These are phyloP conservation scores for Crotalus tigris DNA, from an alignment of 2,113 vertebrate species.

Conservation along the genomic window DNA sequence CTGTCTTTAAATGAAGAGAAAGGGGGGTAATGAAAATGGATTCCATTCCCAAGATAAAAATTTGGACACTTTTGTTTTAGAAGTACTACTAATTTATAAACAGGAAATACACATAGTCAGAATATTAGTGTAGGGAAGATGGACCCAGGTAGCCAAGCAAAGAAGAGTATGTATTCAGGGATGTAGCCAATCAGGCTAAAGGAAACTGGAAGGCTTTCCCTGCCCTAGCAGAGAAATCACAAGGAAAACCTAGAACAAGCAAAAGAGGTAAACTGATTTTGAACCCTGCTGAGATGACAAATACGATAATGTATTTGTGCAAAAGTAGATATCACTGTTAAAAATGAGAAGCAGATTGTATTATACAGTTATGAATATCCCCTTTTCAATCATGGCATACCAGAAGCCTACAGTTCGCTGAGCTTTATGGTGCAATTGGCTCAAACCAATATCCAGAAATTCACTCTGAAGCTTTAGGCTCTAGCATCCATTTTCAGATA, in stretches of 20 bases:
- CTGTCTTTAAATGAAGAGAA: background rate
- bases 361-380: slow-evolving; percentile 18
- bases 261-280: slow-evolving; percentile 24
- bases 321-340: background rate
- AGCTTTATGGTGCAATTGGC: background rate
- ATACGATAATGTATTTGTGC: slow-evolving; percentile 23
- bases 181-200: background rate
- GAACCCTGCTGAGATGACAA: background rate
- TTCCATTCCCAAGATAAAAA: background rate
- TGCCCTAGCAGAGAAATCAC: background rate
- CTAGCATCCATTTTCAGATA: background rate
- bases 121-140: background rate
- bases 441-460: background rate
- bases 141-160: slow-evolving; percentile 29
- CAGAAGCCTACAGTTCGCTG: accelerated
- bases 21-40: background rate
- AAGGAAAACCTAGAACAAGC: slow-evolving; percentile 19
- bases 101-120: background rate
- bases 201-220: background rate
- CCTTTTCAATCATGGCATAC: background rate
- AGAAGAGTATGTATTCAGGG: background rate
- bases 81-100: slow-evolving; percentile 16
- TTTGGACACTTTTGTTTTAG: background rate
- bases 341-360: background rate
- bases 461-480: background rate